Conservation (phyloP, 2,888 invertebrate genomes). For the Cerceris ruficornis region DNA sequence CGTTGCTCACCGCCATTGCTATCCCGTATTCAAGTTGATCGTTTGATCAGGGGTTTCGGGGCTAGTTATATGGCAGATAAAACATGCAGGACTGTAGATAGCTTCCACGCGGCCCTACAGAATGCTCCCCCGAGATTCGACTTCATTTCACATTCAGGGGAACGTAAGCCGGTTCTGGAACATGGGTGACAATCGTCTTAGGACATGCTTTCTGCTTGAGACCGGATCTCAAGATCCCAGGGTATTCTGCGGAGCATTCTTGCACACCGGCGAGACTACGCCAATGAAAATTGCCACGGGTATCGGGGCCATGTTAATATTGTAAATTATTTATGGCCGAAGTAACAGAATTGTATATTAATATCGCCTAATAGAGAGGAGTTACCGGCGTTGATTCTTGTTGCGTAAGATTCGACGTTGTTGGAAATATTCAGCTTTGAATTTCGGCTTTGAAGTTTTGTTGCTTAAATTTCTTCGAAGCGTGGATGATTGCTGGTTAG, state of each 20-base stretch:
- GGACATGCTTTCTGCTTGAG: slow-evolving; percentile 52
- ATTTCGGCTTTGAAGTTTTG: too few relatives aligned
- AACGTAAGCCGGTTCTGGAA: slow-evolving; percentile 64
- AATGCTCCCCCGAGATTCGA: slow-evolving; percentile 64
- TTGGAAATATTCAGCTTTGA: too few relatives aligned
- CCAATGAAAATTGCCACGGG: slow-evolving; percentile 19
- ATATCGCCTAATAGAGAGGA: neutral
- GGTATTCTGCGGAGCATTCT: slow-evolving; percentile 24
- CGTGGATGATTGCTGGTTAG: too few relatives aligned
- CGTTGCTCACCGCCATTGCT: too few relatives aligned
- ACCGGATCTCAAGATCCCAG: slow-evolving; percentile 32
- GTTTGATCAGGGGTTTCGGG: neutral
- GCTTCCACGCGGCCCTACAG: slow-evolving; percentile 40
- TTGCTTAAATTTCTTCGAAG: too few relatives aligned
- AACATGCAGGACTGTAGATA: slow-evolving; percentile 38
- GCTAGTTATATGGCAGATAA: slow-evolving; percentile 13
- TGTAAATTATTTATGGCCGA: slow-evolving; percentile 43
- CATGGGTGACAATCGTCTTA: slow-evolving; percentile 72
- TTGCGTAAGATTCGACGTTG: too few relatives aligned
- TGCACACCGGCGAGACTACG: slow-evolving; percentile 18
- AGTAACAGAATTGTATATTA: neutral
- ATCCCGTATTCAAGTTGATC: slow-evolving; percentile 7
- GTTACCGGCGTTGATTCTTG: too few relatives aligned
- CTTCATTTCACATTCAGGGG: slow-evolving; percentile 72
- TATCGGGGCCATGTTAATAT: slow-evolving; percentile 58